Evolutionary conservation across 2,888 invertebrate genomes (phyloP), one percentile per base, ranked within the genome.

Genomic region (Leptopilina myrica): DNA sequence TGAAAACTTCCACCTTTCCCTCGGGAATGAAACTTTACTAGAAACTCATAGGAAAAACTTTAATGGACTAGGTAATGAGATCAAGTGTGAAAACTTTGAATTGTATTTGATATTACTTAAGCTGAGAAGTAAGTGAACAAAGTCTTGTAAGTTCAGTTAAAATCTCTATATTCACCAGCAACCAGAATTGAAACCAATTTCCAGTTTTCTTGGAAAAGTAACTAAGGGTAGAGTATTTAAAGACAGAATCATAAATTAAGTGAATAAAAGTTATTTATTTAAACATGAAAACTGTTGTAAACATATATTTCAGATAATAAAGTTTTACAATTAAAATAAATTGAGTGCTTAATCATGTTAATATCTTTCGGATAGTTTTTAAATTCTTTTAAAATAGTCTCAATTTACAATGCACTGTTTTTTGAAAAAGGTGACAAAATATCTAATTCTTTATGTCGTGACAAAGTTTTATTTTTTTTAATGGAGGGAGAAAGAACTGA

Each of bases 41-140:
- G 9, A 33, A 56, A 73, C 53, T 56, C 73, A 69, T 69, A 14
- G 14, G 40, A 56, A 26, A 33, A 33, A 73, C n/a, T 26, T 56
- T 73, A 73, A 73, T 73, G 56, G 53, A 73, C 73, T 73, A 3
- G 56, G 53, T 56, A 69, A 69, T 53, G 53, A 69, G 69, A 69
- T 69, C 14, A 69, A 69, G 53, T 14, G 26, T 5, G 49, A 53
- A 53, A 69, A 69, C 26, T 69, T n/a, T 5, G 53, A 53, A 26
- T 33, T 69, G 53, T 53, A 53, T 69, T 26, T 69, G 62, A 62
- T 62, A 62, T 62, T 62, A 62, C 62, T 62, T 62, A 62, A 59
- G 62, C 20, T 62, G 15, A 9, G 8, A 20, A 62, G 62, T 62
- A 62, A 62, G 62, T 62, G 62, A 62, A 62, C 62, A n/a, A 62